Base-by-base conservation (phyloP, 2,888 invertebrate genomes). In the Pinctada fucata region DNA sequence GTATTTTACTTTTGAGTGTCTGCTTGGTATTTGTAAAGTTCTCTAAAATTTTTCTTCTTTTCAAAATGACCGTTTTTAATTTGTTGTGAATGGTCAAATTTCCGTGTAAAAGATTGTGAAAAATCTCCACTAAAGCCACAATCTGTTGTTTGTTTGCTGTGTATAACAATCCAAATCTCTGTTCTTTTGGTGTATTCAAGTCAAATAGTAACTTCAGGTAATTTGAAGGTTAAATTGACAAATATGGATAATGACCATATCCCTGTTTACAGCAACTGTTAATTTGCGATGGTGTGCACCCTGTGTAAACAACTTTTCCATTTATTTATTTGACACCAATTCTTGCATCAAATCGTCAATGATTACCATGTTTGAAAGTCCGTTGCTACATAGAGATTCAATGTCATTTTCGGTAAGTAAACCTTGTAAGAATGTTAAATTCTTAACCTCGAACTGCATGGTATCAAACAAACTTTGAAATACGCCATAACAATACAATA, bases 211-310 rank as follows among this genome's bases (percentile, higher is more conserved):
- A 64, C 31, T 64, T 64, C 64, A 64, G 64, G 64, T 64, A 64
- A n/a, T 16, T 8, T 64, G 64, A 16, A 31, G 31, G 31, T 31
- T 31, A 31, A n/a, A n/a, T n/a, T n/a, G n/a, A n/a, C n/a, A n/a
- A n/a, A n/a, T n/a, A n/a, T n/a, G n/a, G n/a, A n/a, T n/a, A n/a
- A n/a, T n/a, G n/a, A n/a, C n/a, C n/a, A n/a, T n/a, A n/a, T n/a
- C n/a, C n/a, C n/a, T n/a, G n/a, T n/a, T n/a, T n/a, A 64, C n/a
- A 16, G 6, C 16, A 16, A 76, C 70, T 47, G 69, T 76, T 3
- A 63, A n/a, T 47, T 69, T 75, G 31, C 75, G 2, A 10, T 75
- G 75, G 51, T 76, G 70, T 48, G 67, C 31, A 31, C 31, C 31
- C 31, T 31, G 31, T 31, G 67, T 67, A 67, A 67, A 67, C 13